These are phyloP conservation scores for Caenorhabditis sp. DNA, from an alignment of 2,888 invertebrate genomes.

Conservation along the genomic window DNA sequence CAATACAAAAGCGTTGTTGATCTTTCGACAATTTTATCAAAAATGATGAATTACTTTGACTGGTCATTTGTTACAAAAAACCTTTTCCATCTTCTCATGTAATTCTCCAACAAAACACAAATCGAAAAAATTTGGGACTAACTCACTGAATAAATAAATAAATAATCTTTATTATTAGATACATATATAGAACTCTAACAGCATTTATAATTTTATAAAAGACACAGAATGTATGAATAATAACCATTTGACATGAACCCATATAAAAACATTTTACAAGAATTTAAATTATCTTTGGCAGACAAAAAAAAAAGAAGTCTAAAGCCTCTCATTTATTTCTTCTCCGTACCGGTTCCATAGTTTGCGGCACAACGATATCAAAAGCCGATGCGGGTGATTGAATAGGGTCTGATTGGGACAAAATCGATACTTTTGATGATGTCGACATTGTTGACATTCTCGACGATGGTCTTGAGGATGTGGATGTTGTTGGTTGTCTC, in stretches of 20 bases:
- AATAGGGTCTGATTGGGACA: neutral
- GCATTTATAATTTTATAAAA: neutral
- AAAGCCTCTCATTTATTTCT: neutral
- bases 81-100: too few relatives aligned
- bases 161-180: too few relatives aligned
- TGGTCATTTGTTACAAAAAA: neutral
- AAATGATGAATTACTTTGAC: neutral
- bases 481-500: neutral
- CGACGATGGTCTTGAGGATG: conserved; percentile 19
- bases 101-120: too few relatives aligned
- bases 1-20: neutral
- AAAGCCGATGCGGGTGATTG: conserved; percentile 25
- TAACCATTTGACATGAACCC: neutral
- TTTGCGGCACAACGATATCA: conserved; percentile 28
- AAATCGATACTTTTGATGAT: conserved; percentile 9
- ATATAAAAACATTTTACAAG: neutral
- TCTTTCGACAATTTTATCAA: neutral
- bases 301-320: neutral
- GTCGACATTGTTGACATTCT: conserved; percentile 26
- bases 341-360: neutral
- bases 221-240: neutral
- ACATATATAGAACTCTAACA: too few relatives aligned
- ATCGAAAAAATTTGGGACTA: too few relatives aligned
- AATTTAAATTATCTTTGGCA: too few relatives aligned
- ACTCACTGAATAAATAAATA: too few relatives aligned